Evolutionary conservation across 2,113 vertebrate genomes (phyloP).

Genomic region (Trinectes maculatus): DNA sequence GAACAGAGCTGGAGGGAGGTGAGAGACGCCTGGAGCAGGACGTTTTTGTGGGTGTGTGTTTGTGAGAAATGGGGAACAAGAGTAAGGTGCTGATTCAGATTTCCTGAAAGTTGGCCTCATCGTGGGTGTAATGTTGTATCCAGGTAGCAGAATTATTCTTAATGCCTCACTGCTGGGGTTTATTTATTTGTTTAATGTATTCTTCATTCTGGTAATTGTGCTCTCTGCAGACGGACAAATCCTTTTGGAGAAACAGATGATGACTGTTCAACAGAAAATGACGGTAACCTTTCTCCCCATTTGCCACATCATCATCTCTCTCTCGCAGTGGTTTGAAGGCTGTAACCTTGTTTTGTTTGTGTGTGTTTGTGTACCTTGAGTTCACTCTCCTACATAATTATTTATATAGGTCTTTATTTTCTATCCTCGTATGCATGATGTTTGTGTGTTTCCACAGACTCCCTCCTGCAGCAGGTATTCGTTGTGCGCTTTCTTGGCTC

Average conservation of each 20-base stretch:
- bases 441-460: slow-evolving; percentile 80
- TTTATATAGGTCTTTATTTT: not conserved
- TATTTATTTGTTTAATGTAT: not conserved
- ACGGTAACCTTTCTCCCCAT: slow-evolving; percentile 80
- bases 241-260: slow-evolving; percentile 95
- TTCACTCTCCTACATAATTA: not conserved
- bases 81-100: slow-evolving; percentile 12
- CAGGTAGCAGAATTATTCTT: slow-evolving; percentile 38
- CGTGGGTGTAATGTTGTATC: slow-evolving; percentile 42
- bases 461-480: slow-evolving; percentile 94
- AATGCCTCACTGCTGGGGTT: slow-evolving; percentile 22
- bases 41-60: slow-evolving; percentile 27
- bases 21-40: slow-evolving; percentile 19
- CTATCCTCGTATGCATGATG: not conserved
- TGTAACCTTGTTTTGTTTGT: not conserved
- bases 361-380: not conserved
- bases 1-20: slow-evolving; percentile 87
- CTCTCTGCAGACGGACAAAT: slow-evolving; percentile 87
- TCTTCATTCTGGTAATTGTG: slow-evolving; percentile 11
- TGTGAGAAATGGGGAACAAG: not conserved
- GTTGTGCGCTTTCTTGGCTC: slow-evolving; percentile 94
- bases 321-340: not conserved
- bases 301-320: not conserved
- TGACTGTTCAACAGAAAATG: slow-evolving; percentile 81
- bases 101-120: slow-evolving; percentile 34